Conservation (phyloP, 2,113 vertebrate species). For the Cyanoderma ruficeps region DNA sequence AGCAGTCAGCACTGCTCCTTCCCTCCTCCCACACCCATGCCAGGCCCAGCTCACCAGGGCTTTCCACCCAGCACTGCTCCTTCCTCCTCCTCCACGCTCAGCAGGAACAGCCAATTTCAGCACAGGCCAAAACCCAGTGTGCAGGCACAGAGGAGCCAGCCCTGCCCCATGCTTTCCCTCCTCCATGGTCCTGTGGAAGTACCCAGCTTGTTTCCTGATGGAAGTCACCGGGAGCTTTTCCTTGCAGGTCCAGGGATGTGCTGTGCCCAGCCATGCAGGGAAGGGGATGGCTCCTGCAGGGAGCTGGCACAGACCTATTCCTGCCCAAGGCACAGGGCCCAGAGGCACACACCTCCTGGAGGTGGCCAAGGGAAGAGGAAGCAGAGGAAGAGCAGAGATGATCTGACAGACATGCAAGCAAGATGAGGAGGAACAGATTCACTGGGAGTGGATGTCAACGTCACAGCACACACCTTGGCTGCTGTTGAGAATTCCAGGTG, state of each 20-base stretch:
- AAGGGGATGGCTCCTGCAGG: neutral
- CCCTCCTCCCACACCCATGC: neutral
- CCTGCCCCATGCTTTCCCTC: neutral
- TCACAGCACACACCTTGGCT: neutral
- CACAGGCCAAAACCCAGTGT: neutral
- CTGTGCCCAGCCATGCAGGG: neutral
- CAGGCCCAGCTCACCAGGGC: neutral
- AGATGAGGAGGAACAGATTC: neutral
- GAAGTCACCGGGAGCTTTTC: neutral
- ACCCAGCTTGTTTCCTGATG: neutral
- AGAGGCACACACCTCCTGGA: neutral
- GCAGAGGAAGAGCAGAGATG: neutral
- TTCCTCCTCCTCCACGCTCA: neutral
- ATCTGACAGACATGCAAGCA: accelerated
- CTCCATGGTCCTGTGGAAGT: neutral
- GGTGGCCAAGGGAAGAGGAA: neutral
- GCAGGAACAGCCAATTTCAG: neutral
- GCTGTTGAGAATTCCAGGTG: neutral
- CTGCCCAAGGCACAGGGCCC: neutral
- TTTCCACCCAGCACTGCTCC: neutral
- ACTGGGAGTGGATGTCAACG: neutral
- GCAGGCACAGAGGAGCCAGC: neutral
- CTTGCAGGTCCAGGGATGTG: neutral
- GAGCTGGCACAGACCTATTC: neutral
- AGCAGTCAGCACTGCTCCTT: neutral